Conservation (phyloP, 1,140 invertebrate genomes). For the Micrasema minimum region DNA sequence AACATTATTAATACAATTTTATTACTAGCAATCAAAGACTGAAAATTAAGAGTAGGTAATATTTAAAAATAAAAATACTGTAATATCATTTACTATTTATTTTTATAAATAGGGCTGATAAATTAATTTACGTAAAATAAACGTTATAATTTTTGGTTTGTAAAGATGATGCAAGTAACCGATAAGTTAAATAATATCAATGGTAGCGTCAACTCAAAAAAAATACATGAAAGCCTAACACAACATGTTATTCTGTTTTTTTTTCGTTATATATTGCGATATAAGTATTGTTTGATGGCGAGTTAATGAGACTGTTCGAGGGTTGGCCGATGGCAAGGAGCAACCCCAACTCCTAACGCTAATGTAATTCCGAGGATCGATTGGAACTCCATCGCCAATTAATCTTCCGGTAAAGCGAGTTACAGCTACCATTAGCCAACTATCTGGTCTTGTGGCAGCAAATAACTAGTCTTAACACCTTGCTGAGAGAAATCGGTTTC, state of each 20-base stretch:
- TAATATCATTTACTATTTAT: too few relatives aligned
- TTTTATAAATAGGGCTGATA: too few relatives aligned
- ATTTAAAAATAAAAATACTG: too few relatives aligned
- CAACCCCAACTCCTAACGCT: conserved; percentile 12
- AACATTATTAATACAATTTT: too few relatives aligned
- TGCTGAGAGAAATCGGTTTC: background rate
- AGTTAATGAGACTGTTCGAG: conserved; percentile 16
- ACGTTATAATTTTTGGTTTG: too few relatives aligned
- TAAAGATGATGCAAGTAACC: too few relatives aligned
- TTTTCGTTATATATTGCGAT: background rate
- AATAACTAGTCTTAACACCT: conserved; percentile 27
- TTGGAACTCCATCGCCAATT: conserved; percentile 49
- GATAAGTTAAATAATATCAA: too few relatives aligned
- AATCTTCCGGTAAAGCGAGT: conserved; percentile 47
- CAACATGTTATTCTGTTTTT: background rate
- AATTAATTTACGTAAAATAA: too few relatives aligned
- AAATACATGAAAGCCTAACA: too few relatives aligned
- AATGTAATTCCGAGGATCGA: conserved; percentile 51
- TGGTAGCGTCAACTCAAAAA: too few relatives aligned
- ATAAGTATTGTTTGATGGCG: conserved; percentile 9
- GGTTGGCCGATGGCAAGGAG: background rate
- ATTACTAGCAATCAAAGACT: too few relatives aligned
- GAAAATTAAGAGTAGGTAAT: too few relatives aligned
- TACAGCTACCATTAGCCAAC: conserved; percentile 49
- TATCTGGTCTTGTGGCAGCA: conserved; percentile 46